Evolutionary conservation across 2,797 vertebrate species (phyloP).

Genomic region (Lithobates pipiens): DNA sequence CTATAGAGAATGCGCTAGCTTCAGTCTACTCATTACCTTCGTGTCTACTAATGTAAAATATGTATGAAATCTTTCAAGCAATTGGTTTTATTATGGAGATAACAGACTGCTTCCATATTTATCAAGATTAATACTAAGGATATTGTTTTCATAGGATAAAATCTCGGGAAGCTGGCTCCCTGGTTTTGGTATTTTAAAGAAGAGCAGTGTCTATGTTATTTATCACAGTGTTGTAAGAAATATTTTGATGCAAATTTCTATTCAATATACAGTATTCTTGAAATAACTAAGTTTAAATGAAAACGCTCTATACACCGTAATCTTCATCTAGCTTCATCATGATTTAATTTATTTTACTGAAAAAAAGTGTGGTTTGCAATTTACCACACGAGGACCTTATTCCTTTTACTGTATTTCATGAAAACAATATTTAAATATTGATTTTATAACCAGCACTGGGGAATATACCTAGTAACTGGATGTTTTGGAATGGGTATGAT

Average conservation of each 20-base stretch:
- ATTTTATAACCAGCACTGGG: too few relatives aligned
- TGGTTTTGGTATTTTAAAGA: constrained; percentile 85
- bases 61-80: constrained; percentile 72
- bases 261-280: constrained; percentile 46
- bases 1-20: constrained; percentile 60
- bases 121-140: constrained; percentile 79
- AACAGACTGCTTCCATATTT: constrained; percentile 85
- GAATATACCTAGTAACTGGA: too few relatives aligned
- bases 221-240: constrained; percentile 86
- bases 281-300: not conserved
- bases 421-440: too few relatives aligned
- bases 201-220: constrained; percentile 90
- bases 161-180: constrained; percentile 98
- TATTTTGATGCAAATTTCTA: constrained; percentile 73
- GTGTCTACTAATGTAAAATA: constrained; percentile 70
- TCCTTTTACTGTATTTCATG: too few relatives aligned
- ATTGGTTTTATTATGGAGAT: constrained; percentile 75
- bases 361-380: not conserved
- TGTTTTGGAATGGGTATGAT: too few relatives aligned
- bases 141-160: constrained; percentile 76
- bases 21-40: constrained; percentile 68
- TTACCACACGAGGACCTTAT: not conserved
- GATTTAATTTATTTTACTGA: constrained; percentile 48
- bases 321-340: constrained; percentile 28
- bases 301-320: constrained; percentile 3